A percentile compares a stretch with the other conserved stretches of the same genome.
Evolutionary conservation across 2,797 vertebrate genomes (phyloP).

Genomic region (Lepidocolaptes lacrymiger): DNA sequence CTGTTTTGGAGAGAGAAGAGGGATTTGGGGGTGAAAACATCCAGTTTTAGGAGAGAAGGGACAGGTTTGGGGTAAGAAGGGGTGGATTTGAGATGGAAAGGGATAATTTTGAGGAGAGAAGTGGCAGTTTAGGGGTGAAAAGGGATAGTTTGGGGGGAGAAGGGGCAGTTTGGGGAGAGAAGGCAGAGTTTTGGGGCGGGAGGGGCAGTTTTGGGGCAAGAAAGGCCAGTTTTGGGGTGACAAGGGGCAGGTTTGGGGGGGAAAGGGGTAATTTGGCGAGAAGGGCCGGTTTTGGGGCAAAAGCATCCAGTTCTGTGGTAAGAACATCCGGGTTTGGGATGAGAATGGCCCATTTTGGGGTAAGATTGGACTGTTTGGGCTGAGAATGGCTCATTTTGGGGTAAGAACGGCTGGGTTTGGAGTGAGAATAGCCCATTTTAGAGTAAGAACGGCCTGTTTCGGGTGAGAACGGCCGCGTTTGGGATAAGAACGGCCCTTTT

Average conservation of each 20-base stretch:
- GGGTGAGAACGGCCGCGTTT: neutral
- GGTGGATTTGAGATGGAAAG: neutral
- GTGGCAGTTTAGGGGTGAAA: no score
- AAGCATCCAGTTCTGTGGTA: no score
- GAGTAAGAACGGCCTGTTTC: no score
- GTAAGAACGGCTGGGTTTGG: neutral
- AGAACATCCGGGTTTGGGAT: no score
- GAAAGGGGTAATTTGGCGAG: no score
- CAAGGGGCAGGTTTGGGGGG: neutral
- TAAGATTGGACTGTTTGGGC: neutral
- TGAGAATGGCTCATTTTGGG: neutral
- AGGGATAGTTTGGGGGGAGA: no score
- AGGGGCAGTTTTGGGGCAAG: neutral
- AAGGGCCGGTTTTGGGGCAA: neutral
- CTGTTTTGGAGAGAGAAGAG: neutral
- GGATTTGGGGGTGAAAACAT: neutral
- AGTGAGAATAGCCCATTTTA: neutral
- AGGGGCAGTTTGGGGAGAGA: no score
- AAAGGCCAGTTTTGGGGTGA: neutral
- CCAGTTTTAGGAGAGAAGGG: neutral
- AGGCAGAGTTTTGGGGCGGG: no score
- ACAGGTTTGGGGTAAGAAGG: no score
- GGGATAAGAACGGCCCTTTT: no score
- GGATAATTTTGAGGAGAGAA: no score
- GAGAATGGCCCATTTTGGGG: no score